These are phyloP conservation scores for Actenoides lindsayi DNA, from an alignment of 2,113 vertebrate species.

Conservation along the genomic window DNA sequence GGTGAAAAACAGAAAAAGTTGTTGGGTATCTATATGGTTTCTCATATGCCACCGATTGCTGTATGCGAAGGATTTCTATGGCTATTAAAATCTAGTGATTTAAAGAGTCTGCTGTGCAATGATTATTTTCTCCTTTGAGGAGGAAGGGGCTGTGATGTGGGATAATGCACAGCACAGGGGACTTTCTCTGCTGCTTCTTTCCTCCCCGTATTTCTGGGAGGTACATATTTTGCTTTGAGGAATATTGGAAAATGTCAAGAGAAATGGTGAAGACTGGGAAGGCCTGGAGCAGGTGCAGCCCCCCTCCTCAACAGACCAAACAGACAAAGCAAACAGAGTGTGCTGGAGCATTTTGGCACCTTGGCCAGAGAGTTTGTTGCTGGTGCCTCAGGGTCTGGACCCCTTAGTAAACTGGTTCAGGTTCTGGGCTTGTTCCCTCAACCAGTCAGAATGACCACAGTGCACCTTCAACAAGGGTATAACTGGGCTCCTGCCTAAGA, in stretches of 20 bases:
- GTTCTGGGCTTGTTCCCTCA: too few species aligned
- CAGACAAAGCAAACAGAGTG: too few species aligned
- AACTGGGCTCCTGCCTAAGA: too few species aligned
- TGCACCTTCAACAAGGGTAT: too few species aligned
- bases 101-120: background rate
- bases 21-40: constrained; percentile 22
- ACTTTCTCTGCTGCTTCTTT: background rate
- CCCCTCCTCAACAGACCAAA: too few species aligned
- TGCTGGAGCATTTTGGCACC: too few species aligned
- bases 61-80: constrained; percentile 44
- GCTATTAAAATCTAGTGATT: constrained; percentile 65
- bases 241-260: background rate
- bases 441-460: too few species aligned
- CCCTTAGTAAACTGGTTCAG: too few species aligned
- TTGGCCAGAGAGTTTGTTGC: too few species aligned
- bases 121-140: background rate
- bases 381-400: too few species aligned
- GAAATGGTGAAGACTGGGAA: background rate
- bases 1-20: background rate
- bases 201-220: background rate
- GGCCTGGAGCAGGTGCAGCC: too few species aligned
- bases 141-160: background rate
- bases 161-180: background rate
- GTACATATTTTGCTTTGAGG: background rate
- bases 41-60: constrained; percentile 30